A percentile compares a stretch with the other conserved stretches of the same genome.
Conservation (phyloP, 2,888 invertebrate genomes). For the Dynastes maya region DNA sequence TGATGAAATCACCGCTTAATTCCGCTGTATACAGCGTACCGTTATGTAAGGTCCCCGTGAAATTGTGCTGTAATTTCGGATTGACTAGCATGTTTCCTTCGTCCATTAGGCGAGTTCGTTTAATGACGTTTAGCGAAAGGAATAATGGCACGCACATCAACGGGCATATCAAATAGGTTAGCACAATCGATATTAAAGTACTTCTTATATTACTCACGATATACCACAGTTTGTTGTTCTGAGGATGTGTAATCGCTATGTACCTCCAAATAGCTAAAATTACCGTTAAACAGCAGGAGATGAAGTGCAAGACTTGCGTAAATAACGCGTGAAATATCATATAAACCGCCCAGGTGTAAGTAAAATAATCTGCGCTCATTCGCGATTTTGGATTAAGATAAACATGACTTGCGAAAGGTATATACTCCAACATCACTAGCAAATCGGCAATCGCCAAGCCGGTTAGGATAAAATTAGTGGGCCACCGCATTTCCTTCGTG, state of each 20-base stretch:
- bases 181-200: constrained; percentile 82
- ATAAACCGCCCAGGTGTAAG: constrained; percentile 86
- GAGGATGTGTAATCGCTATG: constrained; percentile 88
- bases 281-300: constrained; percentile 90
- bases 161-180: constrained; percentile 88
- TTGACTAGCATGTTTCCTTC: constrained; percentile 69
- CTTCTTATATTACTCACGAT: constrained; percentile 81
- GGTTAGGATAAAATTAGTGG: constrained; percentile 93
- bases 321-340: constrained; percentile 92
- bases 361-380: constrained; percentile 72
- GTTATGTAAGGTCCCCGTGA: constrained; percentile 59
- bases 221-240: constrained; percentile 82
- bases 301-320: constrained; percentile 89
- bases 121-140: constrained; percentile 81
- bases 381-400: constrained; percentile 78
- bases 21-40: constrained; percentile 69
- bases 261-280: constrained; percentile 95
- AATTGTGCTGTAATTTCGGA: constrained; percentile 59
- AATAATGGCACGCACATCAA: constrained; percentile 89
- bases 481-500: constrained; percentile 91
- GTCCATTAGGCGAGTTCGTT: constrained; percentile 39
- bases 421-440: constrained; percentile 94
- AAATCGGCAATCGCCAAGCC: constrained; percentile 93
- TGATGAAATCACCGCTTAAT: constrained; percentile 76
- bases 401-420: constrained; percentile 89